phyloP scores from a whole-genome alignment of 2,797 vertebrate species.

The Sebastes iracundus region DNA sequence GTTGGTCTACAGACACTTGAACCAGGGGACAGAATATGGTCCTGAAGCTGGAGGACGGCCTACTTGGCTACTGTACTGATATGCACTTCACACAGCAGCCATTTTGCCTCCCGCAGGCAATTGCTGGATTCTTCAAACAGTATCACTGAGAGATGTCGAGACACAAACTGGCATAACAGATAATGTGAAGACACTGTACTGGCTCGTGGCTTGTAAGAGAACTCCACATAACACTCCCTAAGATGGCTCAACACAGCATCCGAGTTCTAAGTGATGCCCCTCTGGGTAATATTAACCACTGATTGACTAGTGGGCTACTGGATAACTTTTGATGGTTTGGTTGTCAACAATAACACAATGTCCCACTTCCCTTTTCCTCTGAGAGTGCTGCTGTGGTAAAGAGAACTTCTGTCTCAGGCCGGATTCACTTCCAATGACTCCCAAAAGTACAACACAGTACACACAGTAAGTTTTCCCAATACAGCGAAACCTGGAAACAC shows the following conservation, averaged over 20 bases:
- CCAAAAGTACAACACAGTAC: neutral
- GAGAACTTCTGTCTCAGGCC: constrained; percentile 15
- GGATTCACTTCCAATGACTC: neutral
- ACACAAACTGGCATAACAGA: constrained; percentile 39
- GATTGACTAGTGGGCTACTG: constrained; percentile 52
- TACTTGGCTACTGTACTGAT: constrained; percentile 31
- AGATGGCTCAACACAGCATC: constrained; percentile 48
- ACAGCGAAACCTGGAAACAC: neutral
- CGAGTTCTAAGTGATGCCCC: constrained; percentile 50
- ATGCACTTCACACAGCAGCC: constrained; percentile 51
- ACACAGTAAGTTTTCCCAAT: neutral
- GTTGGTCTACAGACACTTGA: constrained; percentile 41
- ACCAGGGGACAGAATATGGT: constrained; percentile 31
- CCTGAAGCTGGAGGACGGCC: constrained; percentile 38
- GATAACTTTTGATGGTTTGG: constrained; percentile 49
- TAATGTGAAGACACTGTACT: constrained; percentile 23
- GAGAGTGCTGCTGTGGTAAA: constrained; percentile 14
- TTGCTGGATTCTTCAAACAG: constrained; percentile 45
- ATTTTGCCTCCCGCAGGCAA: constrained; percentile 51
- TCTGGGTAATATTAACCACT: constrained; percentile 57
- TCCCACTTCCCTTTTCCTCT: constrained; percentile 39
- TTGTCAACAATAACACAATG: constrained; percentile 66
- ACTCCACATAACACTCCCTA: constrained; percentile 61
- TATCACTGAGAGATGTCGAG: constrained; percentile 34
- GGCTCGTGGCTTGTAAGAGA: constrained; percentile 57